Evolutionary conservation across 2,888 invertebrate genomes (phyloP), one percentile per base, ranked within the genome.

Genomic region (Blera fallax): DNA sequence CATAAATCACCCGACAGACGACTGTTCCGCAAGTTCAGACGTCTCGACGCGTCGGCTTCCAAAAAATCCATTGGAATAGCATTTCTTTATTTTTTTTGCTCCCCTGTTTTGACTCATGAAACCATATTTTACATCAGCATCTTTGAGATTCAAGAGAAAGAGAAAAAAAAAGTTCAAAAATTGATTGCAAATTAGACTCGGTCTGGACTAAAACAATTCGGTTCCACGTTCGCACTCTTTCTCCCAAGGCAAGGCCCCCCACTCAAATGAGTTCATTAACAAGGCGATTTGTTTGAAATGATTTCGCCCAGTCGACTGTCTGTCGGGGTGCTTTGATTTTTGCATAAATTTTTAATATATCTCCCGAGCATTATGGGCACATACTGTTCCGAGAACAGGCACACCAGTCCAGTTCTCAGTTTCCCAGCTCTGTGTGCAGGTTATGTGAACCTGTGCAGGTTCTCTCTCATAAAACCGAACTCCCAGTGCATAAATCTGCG

Each of bases 291-390:
- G 81, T 85, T 85, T 85, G 48, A 81, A 85, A 85, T 76, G 80
- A 40, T 56, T 85, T 27, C 32, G n/a, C 43, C 43, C 40, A 29
- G 64, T 27, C 48, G 56, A 48, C 72, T 67, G 43, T 60, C 69
- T 56, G 80, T 24, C 64, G 74, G 72, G 45, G 34, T 58, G 70
- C 85, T 85, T 85, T 85, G 85, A 81, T 77, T 85, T 85, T 85
- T 85, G 85, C 85, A 85, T 85, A 85, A 72, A 81, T 81, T 81
- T 62, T 77, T 85, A 81, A 85, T 85, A 85, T 81, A 85, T 81
- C 81, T 85, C 74, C 40, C 8, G 72, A 67, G 64, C 37, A 70
- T 56, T 80, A n/a, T n/a, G n/a, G n/a, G n/a, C n/a, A n/a, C n/a
- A n/a, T n/a, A 76, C 21, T 50, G 60, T 81, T 81, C 85, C 45